Evolutionary conservation across 2,797 vertebrate genomes (phyloP).

Genomic region (Gymnothorax javanicus): DNA sequence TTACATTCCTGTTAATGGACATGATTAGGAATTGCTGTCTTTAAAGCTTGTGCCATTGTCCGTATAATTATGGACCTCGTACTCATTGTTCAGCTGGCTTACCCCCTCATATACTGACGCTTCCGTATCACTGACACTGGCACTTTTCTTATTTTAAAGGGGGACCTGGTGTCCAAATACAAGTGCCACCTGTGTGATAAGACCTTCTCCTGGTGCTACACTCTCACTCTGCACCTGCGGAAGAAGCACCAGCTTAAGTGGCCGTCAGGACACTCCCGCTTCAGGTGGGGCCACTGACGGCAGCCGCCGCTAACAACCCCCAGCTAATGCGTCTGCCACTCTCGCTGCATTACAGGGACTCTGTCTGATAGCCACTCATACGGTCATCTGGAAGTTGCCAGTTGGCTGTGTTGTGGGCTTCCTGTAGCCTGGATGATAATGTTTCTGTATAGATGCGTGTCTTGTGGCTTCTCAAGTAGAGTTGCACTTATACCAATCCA

Average conservation of each 20-base stretch:
- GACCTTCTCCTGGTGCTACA: constrained; percentile 80
- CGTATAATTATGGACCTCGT: no score
- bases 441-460: neutral
- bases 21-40: no score
- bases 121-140: neutral
- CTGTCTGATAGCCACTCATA: neutral
- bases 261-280: constrained; percentile 78
- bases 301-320: neutral
- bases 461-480: neutral
- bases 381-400: neutral
- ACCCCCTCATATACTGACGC: neutral
- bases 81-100: no score
- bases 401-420: neutral
- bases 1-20: no score
- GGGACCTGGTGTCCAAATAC: constrained; percentile 71
- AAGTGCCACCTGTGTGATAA: constrained; percentile 80
- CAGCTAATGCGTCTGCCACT: no score
- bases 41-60: no score
- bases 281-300: constrained; percentile 60
- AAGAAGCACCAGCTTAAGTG: constrained; percentile 79
- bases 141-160: constrained; percentile 50
- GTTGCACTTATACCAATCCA: no score
- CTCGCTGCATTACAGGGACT: no score
- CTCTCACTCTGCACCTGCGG: constrained; percentile 72
- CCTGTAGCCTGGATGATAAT: neutral